phyloP scores from a whole-genome alignment of 1,140 invertebrate species.

The Drosophila truncata region DNA sequence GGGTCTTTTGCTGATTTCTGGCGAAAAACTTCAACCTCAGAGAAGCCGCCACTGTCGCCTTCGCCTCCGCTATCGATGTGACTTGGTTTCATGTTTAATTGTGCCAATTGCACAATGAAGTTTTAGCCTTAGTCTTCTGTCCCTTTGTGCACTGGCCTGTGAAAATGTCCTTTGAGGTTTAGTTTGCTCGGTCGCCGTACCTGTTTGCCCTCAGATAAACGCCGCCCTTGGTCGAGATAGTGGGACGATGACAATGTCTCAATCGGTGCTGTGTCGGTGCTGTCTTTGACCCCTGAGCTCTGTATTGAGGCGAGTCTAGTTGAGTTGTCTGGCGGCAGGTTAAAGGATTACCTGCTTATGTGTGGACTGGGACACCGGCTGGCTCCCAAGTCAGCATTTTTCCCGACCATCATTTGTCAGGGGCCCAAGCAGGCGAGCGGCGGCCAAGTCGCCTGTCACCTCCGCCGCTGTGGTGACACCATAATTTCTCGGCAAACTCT shows the following conservation, averaged over 20 bases:
- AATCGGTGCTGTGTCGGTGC: conserved; percentile 56
- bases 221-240: conserved; percentile 55
- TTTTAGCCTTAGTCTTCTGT: conserved; percentile 22
- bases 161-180: conserved; percentile 80
- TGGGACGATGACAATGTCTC: conserved; percentile 58
- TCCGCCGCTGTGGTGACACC: conserved; percentile 70
- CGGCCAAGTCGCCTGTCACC: conserved; percentile 56
- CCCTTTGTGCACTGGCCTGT: conserved; percentile 70
- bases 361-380: conserved; percentile 19
- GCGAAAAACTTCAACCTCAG: conserved; percentile 44
- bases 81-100: conserved; percentile 69
- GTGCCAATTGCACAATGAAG: conserved; percentile 79
- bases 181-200: conserved; percentile 29
- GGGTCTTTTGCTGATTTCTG: conserved; percentile 37
- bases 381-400: conserved; percentile 70
- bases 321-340: conserved; percentile 74
- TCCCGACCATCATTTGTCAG: conserved; percentile 72
- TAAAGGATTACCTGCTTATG: conserved; percentile 73
- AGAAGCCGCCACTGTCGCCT: conserved; percentile 20
- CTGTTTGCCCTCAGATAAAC: conserved; percentile 59
- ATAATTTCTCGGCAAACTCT: conserved; percentile 76
- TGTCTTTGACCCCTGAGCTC: conserved; percentile 66
- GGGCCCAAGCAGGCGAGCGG: conserved; percentile 49
- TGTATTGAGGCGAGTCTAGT: background rate
- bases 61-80: conserved; percentile 24